Evolutionary conservation across 2,888 invertebrate genomes (phyloP).

Genomic region (Hydriomena furcata): DNA sequence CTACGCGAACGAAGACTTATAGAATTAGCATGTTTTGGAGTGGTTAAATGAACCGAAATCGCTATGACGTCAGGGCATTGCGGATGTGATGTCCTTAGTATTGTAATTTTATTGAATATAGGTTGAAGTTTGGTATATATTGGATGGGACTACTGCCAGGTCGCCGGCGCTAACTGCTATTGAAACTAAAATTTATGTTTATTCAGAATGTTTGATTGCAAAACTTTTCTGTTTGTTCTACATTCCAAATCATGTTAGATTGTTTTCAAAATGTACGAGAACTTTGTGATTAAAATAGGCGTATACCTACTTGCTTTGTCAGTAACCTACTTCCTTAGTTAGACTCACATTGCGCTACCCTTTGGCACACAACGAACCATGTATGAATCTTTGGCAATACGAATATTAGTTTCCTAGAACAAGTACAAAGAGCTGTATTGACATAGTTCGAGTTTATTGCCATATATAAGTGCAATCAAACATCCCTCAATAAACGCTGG

Average conservation of each 20-base stretch:
- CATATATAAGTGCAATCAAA: constrained; percentile 63
- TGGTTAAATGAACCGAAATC: not conserved
- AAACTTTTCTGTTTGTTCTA: not conserved
- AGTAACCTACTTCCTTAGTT: not conserved
- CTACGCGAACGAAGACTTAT: no score
- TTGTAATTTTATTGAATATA: constrained; percentile 21
- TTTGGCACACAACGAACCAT: constrained; percentile 1
- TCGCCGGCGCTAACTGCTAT: constrained; percentile 15
- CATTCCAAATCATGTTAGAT: not conserved
- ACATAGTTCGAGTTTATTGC: constrained; percentile 29
- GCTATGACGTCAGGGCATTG: constrained; percentile 17
- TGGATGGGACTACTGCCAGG: constrained; percentile 18
- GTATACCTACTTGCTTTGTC: not conserved
- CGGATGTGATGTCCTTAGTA: constrained; percentile 17
- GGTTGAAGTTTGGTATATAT: constrained; percentile 18
- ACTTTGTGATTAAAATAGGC: not conserved
- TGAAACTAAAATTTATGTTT: constrained; percentile 14
- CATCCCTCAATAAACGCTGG: constrained; percentile 66
- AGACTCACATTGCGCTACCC: constrained; percentile 1
- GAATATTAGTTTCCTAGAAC: constrained; percentile 7
- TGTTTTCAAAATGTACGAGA: not conserved
- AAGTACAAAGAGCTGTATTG: constrained; percentile 15
- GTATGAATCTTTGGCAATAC: not conserved
- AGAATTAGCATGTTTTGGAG: no score
- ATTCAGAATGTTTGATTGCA: constrained; percentile 13